Conservation (phyloP, 2,797 vertebrate genomes). For the Dendrocincla tyrannina region DNA sequence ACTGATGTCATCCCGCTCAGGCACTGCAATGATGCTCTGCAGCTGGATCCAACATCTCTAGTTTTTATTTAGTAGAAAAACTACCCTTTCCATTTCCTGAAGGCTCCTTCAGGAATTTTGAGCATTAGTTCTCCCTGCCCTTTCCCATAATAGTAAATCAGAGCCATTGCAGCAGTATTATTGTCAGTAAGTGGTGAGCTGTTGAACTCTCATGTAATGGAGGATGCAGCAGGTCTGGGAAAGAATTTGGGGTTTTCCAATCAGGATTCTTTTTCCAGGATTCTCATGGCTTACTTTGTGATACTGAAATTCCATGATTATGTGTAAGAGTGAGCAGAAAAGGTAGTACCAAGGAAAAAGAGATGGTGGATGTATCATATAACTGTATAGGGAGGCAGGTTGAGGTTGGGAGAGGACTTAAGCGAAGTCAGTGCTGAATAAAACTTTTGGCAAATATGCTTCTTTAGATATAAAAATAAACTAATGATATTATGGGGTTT, state of each 20-base stretch:
- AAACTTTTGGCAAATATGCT: not conserved
- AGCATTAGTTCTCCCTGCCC: not conserved
- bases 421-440: not conserved
- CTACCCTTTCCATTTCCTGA: not conserved
- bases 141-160: not conserved
- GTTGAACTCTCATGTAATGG: too few relatives aligned
- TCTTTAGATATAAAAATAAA: not conserved
- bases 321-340: not conserved
- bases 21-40: not conserved
- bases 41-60: not conserved
- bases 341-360: not conserved
- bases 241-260: not conserved
- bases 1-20: not conserved
- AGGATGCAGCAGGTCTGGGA: fast-evolving
- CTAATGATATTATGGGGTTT: not conserved
- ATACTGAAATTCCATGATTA: not conserved
- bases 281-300: not conserved
- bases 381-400: not conserved
- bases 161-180: not conserved
- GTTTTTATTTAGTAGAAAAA: not conserved
- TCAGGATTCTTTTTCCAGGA: not conserved
- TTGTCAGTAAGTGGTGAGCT: not conserved
- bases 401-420: not conserved
- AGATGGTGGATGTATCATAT: not conserved
- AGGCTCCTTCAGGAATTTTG: not conserved